Conservation (phyloP, 2,888 invertebrate species). For the Stramonita haemastoma region DNA sequence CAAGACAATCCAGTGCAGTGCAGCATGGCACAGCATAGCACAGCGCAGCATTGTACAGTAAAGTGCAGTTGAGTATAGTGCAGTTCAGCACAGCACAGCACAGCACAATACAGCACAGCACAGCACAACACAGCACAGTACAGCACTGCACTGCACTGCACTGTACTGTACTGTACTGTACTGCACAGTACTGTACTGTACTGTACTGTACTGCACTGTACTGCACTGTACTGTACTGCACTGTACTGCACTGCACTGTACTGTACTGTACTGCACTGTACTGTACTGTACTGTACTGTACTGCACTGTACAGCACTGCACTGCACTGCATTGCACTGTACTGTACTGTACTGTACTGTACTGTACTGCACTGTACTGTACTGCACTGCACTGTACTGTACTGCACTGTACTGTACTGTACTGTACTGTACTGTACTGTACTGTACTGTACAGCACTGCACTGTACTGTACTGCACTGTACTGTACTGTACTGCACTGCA, state of each 20-base stretch:
- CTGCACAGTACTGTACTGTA: constrained; percentile 17
- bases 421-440: constrained; percentile 14
- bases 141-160: neutral
- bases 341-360: neutral
- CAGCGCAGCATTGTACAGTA: too few species aligned
- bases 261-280: constrained; percentile 1
- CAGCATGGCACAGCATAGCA: too few species aligned
- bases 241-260: neutral
- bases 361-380: neutral
- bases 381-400: constrained; percentile 15
- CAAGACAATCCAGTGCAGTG: too few species aligned
- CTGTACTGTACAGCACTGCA: constrained; percentile 20
- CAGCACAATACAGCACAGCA: neutral
- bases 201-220: constrained; percentile 5
- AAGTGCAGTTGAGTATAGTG: neutral
- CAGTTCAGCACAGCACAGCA: neutral
- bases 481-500: neutral
- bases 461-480: constrained; percentile 1
- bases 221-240: neutral
- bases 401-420: constrained; percentile 15
- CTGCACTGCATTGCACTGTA: neutral
- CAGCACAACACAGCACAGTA: neutral
- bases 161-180: neutral
- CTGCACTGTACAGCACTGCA: neutral
- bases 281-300: neutral